Percentiles rank a stretch among this genome's conserved stretches.
phyloP scores from a whole-genome alignment of 2,113 vertebrate species.

The Gambusia affinis region DNA sequence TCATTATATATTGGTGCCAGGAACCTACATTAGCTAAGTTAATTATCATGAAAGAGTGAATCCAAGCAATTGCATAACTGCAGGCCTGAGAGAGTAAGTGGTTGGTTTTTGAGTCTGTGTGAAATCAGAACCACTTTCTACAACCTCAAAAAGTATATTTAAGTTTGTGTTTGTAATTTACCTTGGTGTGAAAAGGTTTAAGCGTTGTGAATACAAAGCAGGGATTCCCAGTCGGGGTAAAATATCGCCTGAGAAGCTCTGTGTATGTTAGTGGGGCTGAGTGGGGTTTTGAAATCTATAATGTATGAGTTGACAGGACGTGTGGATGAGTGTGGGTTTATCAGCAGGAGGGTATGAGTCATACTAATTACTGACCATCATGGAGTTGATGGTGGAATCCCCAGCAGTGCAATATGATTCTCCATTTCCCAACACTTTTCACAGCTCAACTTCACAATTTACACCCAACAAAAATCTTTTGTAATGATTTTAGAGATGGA shows the following conservation, averaged over 20 bases:
- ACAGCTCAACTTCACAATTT: background rate
- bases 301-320: constrained; percentile 72
- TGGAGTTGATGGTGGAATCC: constrained; percentile 41
- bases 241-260: constrained; percentile 30
- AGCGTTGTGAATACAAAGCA: background rate
- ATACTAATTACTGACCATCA: constrained; percentile 59
- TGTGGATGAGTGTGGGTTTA: constrained; percentile 47
- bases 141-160: too few species aligned
- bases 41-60: too few species aligned
- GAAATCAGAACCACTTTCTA: too few species aligned
- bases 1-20: too few species aligned
- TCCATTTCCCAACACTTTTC: background rate
- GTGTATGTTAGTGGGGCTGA: constrained; percentile 35
- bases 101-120: too few species aligned
- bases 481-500: background rate
- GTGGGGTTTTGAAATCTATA: constrained; percentile 70
- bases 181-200: background rate
- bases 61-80: too few species aligned
- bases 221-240: constrained; percentile 32
- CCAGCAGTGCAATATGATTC: constrained; percentile 53
- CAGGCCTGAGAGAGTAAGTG: too few species aligned
- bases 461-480: background rate
- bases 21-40: too few species aligned
- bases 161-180: background rate
- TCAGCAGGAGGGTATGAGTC: constrained; percentile 62